phyloP scores from a whole-genome alignment of 2,113 vertebrate genomes.

The Anas platyrhynchos region DNA sequence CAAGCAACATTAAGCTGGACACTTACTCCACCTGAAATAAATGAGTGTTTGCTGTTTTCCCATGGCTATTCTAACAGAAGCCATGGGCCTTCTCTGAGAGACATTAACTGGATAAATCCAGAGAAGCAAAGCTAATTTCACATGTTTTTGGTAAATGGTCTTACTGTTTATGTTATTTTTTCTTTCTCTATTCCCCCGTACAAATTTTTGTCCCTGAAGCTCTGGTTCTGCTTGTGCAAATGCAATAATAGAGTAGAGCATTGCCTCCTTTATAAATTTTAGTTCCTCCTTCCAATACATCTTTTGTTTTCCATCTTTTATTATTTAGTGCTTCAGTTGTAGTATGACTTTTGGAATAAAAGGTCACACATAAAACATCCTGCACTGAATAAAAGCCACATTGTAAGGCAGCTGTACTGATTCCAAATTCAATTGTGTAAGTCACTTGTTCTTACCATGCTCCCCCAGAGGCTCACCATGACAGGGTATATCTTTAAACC shows the following conservation, averaged over 20 bases:
- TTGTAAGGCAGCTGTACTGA: neutral
- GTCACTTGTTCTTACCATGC: neutral
- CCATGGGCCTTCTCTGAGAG: neutral
- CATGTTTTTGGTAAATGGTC: neutral
- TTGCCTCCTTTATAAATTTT: neutral
- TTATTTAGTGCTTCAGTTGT: neutral
- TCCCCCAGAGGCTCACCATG: neutral
- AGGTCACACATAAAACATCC: neutral
- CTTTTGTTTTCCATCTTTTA: neutral
- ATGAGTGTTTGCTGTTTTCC: neutral
- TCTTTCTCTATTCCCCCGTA: neutral
- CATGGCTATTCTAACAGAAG: neutral
- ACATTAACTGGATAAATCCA: neutral
- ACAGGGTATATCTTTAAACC: neutral
- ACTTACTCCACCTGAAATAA: neutral
- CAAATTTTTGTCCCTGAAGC: neutral
- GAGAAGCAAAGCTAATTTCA: neutral
- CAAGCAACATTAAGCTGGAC: neutral
- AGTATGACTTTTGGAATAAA: neutral
- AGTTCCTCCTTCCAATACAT: neutral
- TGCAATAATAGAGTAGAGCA: neutral
- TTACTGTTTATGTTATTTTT: neutral
- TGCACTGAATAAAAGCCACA: neutral
- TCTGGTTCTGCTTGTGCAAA: neutral
- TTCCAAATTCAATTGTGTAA: neutral